Evolutionary conservation across 2,888 invertebrate species (phyloP), one percentile per base, ranked within the genome.

Genomic region (Lymantria monacha): DNA sequence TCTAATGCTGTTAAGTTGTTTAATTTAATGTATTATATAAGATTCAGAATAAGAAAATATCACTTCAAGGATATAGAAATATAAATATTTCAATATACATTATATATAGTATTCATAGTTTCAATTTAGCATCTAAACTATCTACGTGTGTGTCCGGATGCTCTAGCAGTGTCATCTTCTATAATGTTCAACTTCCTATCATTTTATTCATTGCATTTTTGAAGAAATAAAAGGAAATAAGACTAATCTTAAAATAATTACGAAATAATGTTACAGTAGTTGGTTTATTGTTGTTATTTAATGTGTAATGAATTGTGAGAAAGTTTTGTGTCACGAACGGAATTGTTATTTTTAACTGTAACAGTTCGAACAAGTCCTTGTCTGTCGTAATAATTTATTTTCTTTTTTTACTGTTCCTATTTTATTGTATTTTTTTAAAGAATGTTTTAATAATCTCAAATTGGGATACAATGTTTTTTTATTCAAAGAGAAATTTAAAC

Each of bases 131-230:
- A 46, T 13, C 45, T 50, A 67, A 69, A 52, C 37, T 8, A 30
- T 30, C 82, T 56, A 69, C 85, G 83, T 80, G 83, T 81, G 78
- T 75, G 80, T 81, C 79, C 85, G 84, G 85, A 86, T 79, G 78
- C 68, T 56, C 63, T 53, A 68, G 68, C 69, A 75, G 72, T 76
- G 55, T 49, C 55, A 52, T 66, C 60, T 61, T 54, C 55, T 61
- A 55, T 84, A 84, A 83, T 83, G 62, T 62, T 60, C 66, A 49
- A 72, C 76, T 81, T 85, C 81, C 81, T 69, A 71, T 68, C 42
- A 77, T 78, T 76, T 76, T 52, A 54, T 50, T 46, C 45, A 51
- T 47, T 59, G 59, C 53, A 48, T 62, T n/a, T 38, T 38, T 38
- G 22, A 42, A 8, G 41, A 65, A 71, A 61, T 59, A 67, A 64